Percentiles rank a stretch among this genome's conserved stretches.
These are phyloP conservation scores for Melieria omissa DNA, from an alignment of 2,888 invertebrate species.

Conservation along the genomic window DNA sequence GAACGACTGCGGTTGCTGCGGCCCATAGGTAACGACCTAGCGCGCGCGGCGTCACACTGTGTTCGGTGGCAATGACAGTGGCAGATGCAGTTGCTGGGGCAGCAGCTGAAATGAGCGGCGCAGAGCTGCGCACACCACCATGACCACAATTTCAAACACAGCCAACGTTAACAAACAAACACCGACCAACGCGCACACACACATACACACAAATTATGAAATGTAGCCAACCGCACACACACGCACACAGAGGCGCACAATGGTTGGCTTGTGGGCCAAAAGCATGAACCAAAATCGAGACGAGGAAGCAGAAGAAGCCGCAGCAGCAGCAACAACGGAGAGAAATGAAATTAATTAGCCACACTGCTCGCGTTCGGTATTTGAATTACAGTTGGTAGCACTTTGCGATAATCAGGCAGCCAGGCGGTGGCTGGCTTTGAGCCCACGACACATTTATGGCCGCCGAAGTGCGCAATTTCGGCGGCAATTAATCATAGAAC, in stretches of 20 bases:
- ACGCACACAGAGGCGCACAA: conserved; percentile 21
- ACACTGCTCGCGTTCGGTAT: conserved; percentile 28
- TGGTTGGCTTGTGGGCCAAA: conserved; percentile 10
- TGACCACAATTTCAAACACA: conserved; percentile 17
- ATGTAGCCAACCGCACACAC: neutral
- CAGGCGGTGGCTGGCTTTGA: no score
- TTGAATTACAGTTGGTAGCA: conserved; percentile 36
- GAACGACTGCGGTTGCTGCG: neutral
- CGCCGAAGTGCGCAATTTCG: no score
- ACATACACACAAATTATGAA: neutral
- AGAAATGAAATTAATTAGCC: conserved; percentile 35
- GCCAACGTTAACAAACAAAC: neutral
- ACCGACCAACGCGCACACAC: conserved; percentile 8
- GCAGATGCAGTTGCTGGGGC: conserved; percentile 61
- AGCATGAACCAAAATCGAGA: neutral
- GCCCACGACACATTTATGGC: no score
- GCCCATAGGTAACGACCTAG: no score
- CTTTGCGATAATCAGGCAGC: conserved; percentile 33
- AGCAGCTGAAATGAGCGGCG: conserved; percentile 46
- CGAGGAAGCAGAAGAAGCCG: conserved; percentile 5
- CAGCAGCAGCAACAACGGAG: conserved; percentile 5
- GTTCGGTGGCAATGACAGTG: conserved; percentile 68
- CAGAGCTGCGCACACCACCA: neutral
- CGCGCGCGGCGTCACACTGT: conserved; percentile 64
- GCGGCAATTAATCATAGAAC: no score